Conservation (phyloP, 2,113 vertebrate genomes). For the Stictonetta naevosa region DNA sequence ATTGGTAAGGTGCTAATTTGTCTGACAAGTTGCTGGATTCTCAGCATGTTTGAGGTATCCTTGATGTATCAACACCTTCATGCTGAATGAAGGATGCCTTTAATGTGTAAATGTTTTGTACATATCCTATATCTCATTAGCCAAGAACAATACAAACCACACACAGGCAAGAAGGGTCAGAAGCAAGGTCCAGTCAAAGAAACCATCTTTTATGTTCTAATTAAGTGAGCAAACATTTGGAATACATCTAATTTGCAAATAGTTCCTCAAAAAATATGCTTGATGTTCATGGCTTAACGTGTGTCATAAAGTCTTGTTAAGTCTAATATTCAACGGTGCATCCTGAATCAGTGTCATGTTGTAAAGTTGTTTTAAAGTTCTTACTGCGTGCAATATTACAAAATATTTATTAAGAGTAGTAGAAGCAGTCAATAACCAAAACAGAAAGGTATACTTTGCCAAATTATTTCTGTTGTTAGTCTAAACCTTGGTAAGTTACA, state of each 20-base stretch:
- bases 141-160: constrained; percentile 70
- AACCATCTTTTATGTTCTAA: constrained; percentile 70
- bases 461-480: neutral
- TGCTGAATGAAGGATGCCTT: constrained; percentile 87
- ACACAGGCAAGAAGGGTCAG: constrained; percentile 63
- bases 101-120: constrained; percentile 82
- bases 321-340: neutral
- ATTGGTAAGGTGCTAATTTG: constrained; percentile 90
- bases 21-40: constrained; percentile 88
- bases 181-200: constrained; percentile 54
- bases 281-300: neutral
- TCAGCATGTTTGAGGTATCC: constrained; percentile 89
- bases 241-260: constrained; percentile 11
- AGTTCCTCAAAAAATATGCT: constrained; percentile 33
- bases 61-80: constrained; percentile 92
- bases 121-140: constrained; percentile 89
- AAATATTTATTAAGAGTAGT: constrained; percentile 6
- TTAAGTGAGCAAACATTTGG: constrained; percentile 63
- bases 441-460: neutral
- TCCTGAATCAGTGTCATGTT: neutral
- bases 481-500: neutral
- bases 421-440: neutral
- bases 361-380: neutral
- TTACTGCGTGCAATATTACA: neutral
- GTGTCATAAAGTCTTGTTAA: neutral